A percentile compares a stretch with the other conserved stretches of the same genome.
Conservation (phyloP, 2,888 invertebrate species). For the Perizoma flavofasciatum region DNA sequence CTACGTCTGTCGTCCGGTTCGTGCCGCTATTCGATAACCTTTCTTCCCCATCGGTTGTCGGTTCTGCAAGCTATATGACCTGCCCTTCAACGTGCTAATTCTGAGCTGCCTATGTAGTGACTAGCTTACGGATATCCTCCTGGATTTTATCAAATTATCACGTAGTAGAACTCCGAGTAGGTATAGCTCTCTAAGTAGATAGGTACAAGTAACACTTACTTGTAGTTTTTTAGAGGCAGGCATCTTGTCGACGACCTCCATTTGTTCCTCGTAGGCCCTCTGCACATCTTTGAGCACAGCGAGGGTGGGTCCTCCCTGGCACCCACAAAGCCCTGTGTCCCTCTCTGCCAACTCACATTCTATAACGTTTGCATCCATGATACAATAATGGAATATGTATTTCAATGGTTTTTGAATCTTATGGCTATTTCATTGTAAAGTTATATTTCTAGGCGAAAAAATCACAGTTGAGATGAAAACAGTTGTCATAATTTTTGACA, state of each 20-base stretch:
- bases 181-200: too few species aligned
- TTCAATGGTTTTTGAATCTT: neutral
- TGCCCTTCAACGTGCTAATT: too few species aligned
- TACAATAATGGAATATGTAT: neutral
- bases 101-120: too few species aligned
- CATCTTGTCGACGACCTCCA: conserved; percentile 81
- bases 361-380: conserved; percentile 50
- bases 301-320: conserved; percentile 59
- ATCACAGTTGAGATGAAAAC: too few species aligned
- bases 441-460: conserved; percentile 1
- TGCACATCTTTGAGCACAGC: conserved; percentile 85
- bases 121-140: too few species aligned
- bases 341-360: conserved; percentile 53
- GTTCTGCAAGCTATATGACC: too few species aligned
- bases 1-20: too few species aligned
- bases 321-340: conserved; percentile 49
- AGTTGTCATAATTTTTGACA: too few species aligned
- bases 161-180: too few species aligned
- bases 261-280: conserved; percentile 84
- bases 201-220: conserved; percentile 41
- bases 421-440: conserved; percentile 13
- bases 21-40: too few species aligned
- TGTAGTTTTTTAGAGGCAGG: conserved; percentile 59
- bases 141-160: too few species aligned
- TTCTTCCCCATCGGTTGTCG: too few species aligned